Conservation (phyloP, 2,113 vertebrate genomes). For the Oreotrochilus melanogaster region DNA sequence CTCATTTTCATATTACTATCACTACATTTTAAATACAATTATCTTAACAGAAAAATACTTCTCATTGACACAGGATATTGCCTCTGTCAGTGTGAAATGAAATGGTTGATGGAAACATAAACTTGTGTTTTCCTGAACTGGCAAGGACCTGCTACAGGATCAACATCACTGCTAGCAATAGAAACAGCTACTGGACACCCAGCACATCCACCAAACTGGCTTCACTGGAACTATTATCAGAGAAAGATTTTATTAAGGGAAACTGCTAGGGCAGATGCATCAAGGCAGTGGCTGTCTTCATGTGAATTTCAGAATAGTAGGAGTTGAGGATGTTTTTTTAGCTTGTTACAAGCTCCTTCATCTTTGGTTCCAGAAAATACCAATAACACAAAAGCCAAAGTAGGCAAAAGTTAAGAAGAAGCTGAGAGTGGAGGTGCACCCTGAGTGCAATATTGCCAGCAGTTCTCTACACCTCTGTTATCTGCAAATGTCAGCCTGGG, state of each 20-base stretch:
- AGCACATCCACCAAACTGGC: neutral
- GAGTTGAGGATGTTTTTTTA: neutral
- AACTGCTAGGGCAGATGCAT: neutral
- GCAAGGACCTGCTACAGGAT: conserved; percentile 11
- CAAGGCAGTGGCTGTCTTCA: fast-evolving
- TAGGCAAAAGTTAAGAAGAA: neutral
- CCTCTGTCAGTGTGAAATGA: neutral
- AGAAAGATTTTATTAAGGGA: neutral
- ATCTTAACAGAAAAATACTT: neutral
- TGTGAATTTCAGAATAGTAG: neutral
- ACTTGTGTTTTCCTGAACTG: conserved; percentile 46
- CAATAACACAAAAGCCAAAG: neutral
- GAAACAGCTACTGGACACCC: conserved; percentile 46
- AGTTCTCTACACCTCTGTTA: neutral
- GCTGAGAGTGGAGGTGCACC: neutral
- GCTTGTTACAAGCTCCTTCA: neutral
- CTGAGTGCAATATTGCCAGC: neutral
- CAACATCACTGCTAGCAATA: conserved; percentile 6
- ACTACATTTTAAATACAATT: neutral
- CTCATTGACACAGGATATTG: neutral
- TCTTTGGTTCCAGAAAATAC: neutral
- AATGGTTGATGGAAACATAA: conserved; percentile 14
- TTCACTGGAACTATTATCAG: neutral
- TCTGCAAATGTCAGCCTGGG: neutral
- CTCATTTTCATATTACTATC: neutral